Base-by-base conservation (phyloP, 2,797 vertebrate species). In the Echiichthys vipera region DNA sequence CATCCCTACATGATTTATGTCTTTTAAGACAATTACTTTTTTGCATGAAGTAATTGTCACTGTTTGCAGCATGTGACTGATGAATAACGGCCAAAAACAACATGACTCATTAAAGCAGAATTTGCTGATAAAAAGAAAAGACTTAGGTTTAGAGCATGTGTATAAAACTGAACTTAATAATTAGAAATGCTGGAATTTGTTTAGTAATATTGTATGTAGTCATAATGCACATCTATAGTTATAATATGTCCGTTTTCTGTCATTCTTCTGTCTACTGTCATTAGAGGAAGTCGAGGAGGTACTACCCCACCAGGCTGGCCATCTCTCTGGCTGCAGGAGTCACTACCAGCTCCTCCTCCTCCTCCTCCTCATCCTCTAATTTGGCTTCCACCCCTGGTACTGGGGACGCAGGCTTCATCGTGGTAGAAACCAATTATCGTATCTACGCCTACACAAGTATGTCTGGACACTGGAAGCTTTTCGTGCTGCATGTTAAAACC, bases 341-440 rank as follows among this genome's bases (percentile, higher is more conserved):
- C 71, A 95, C 96, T 0, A 91, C 90, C 65, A 89, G 79, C 57
- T 80, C 88, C 18, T 63, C 58, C 27, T 57, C 65, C 25, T 53
- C 40, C 17, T 56, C 86, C 30, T 81, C 76, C 17, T 56, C 86
- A 27, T 81, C 76, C 11, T 74, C 83, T 14, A 64, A 34, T 39
- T 9, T 85, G 11, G 57, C 85, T 13, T 77, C 88, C 27, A 46
- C 57, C 25, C 58, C 90, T 3, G 83, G 84, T 46, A 74, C 93
- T 7, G 94, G 88, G 77, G 95, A 97, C 6, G 81, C 94, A 2
- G 96, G 96, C 74, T 98, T 95, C 89, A 96, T 98, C 9, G 91
- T 96, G 0, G 95, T 98, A 10, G 97, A 98, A 88, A 98, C 97
- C 39, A 98, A 98, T 84, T 97, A 97, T 84, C 95, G 97, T 7